These are phyloP conservation scores for Pavo muticus DNA, from an alignment of 2,113 vertebrate genomes.

Conservation along the genomic window DNA sequence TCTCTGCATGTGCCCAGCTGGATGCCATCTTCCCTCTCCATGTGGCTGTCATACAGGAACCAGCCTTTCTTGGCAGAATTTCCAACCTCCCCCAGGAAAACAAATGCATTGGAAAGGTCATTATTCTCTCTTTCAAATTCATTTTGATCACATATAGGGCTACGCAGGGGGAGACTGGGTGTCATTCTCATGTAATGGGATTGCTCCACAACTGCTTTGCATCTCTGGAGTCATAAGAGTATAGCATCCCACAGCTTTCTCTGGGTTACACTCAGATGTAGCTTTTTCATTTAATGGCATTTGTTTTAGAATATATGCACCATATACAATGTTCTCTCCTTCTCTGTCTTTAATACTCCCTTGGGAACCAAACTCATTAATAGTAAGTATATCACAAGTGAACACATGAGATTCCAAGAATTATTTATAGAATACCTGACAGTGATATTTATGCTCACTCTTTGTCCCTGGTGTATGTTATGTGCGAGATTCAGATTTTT, in stretches of 20 bases:
- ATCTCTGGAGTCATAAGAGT: background rate
- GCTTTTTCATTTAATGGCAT: background rate
- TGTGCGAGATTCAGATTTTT: background rate
- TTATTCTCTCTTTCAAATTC: background rate
- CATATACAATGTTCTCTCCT: background rate
- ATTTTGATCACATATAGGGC: background rate
- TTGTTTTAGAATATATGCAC: background rate
- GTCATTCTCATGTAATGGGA: background rate
- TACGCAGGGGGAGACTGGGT: background rate
- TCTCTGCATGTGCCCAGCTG: background rate
- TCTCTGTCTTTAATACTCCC: background rate
- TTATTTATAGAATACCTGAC: background rate
- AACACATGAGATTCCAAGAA: background rate
- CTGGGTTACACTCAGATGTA: background rate
- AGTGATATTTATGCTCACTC: background rate
- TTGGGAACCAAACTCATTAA: background rate
- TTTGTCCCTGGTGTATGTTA: background rate
- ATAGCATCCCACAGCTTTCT: background rate
- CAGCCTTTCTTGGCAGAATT: background rate
- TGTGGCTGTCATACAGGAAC: rapidly evolving
- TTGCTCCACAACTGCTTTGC: background rate
- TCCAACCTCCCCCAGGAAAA: background rate
- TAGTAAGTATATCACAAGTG: background rate
- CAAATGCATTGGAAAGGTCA: background rate
- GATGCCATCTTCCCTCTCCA: background rate